Evolutionary conservation across 2,113 vertebrate species (phyloP).

Genomic region (Heloderma charlesbogerti): DNA sequence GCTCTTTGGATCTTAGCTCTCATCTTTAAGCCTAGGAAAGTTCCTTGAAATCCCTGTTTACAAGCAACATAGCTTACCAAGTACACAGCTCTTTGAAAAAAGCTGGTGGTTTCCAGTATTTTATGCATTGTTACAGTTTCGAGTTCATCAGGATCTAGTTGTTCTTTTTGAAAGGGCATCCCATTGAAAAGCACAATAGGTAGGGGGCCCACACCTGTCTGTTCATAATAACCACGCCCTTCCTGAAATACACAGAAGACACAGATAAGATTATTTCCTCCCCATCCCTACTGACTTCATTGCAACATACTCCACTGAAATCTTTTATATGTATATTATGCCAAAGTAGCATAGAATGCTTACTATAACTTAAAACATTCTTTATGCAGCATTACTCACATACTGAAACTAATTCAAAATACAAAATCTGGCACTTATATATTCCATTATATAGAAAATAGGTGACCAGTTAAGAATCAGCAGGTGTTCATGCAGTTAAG

Average conservation of each 20-base stretch:
- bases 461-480: not conserved
- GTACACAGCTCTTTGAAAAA: slow-evolving; percentile 94
- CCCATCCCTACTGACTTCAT: not conserved
- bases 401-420: not conserved
- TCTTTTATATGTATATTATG: not conserved
- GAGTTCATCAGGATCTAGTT: slow-evolving; percentile 94
- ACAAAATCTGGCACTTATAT: not conserved
- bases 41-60: slow-evolving; percentile 15
- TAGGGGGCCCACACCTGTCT: slow-evolving; percentile 91
- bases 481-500: not conserved
- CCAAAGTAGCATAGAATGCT: not conserved
- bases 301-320: not conserved
- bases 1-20: not conserved
- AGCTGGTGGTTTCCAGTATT: slow-evolving; percentile 93
- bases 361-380: not conserved
- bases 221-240: slow-evolving; percentile 88
- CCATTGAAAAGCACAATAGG: slow-evolving; percentile 96
- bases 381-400: accelerated
- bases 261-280: accelerated
- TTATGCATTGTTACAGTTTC: slow-evolving; percentile 98
- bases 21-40: not conserved
- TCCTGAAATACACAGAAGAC: slow-evolving; percentile 79
- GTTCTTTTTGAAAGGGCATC: slow-evolving; percentile 91
- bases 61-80: slow-evolving; percentile 81
- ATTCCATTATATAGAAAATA: not conserved